Percentiles rank a stretch among this genome's conserved stretches.
Conservation (phyloP, 2,797 vertebrate species). For the Epinephelus awoara region DNA sequence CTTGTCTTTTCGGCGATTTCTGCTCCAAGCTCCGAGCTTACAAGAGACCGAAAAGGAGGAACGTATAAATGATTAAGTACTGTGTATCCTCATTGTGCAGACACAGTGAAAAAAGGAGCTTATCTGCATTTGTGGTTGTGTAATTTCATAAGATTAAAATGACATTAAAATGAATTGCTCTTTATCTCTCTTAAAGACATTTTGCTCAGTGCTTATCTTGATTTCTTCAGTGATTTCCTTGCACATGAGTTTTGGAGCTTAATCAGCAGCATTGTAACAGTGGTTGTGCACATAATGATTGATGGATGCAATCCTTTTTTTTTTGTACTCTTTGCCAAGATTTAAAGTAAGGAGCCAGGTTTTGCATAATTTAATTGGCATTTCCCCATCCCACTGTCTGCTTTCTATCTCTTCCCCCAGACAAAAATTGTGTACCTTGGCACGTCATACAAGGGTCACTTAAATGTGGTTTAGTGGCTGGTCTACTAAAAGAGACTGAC, state of each 20-base stretch:
- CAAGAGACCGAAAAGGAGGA: not conserved
- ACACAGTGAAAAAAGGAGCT: not conserved
- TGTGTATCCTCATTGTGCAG: not conserved
- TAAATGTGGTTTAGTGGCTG: not conserved
- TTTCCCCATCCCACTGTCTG: not conserved
- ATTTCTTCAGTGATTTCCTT: not conserved
- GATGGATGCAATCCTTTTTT: too few relatives aligned
- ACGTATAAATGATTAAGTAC: conserved; percentile 26
- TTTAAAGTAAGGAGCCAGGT: not conserved
- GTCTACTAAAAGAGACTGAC: not conserved
- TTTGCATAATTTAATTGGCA: not conserved
- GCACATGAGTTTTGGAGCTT: not conserved
- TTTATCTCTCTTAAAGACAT: not conserved
- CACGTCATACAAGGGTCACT: not conserved
- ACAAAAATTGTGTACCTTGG: not conserved
- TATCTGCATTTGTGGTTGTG: conserved; percentile 9
- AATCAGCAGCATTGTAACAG: not conserved
- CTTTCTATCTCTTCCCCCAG: not conserved
- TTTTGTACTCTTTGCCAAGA: not conserved
- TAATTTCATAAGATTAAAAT: not conserved
- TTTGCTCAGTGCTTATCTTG: conserved; percentile 21
- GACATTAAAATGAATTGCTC: not conserved
- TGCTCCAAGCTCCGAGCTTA: not conserved
- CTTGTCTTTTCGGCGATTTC: not conserved
- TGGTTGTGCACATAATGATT: not conserved